Evolutionary conservation across 2,888 invertebrate genomes (phyloP).

Genomic region (Galerucella pusilla): DNA sequence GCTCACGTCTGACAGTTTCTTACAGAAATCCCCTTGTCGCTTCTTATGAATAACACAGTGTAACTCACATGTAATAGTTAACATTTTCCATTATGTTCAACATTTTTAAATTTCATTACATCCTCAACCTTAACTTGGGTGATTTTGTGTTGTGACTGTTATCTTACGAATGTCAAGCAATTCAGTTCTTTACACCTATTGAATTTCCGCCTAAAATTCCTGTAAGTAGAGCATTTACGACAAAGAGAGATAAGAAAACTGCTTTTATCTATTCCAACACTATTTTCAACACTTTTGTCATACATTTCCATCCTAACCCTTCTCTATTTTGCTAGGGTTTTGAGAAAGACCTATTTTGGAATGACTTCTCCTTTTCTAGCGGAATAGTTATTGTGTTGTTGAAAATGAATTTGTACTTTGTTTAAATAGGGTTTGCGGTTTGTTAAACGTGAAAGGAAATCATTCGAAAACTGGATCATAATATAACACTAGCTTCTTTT

Average conservation of each 20-base stretch:
- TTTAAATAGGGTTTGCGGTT: slow-evolving; percentile 22
- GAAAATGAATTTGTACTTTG: slow-evolving; percentile 29
- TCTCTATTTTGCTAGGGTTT: slow-evolving; percentile 2
- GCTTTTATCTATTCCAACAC: slow-evolving; percentile 1
- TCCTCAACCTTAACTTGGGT: no score
- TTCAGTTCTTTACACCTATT: not conserved
- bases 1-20: no score
- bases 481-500: slow-evolving; percentile 9
- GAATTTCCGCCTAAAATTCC: not conserved
- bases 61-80: no score
- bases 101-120: no score
- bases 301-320: slow-evolving; percentile 7
- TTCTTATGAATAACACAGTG: no score
- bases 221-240: not conserved
- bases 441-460: slow-evolving; percentile 23
- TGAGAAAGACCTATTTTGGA: slow-evolving; percentile 18
- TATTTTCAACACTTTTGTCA: slow-evolving; percentile 11
- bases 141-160: no score
- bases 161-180: not conserved
- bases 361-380: slow-evolving; percentile 15
- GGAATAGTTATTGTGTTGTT: slow-evolving; percentile 32
- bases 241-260: slow-evolving; percentile 5
- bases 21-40: no score
- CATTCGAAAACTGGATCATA: slow-evolving; percentile 23
- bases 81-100: no score